These are phyloP conservation scores for Leptinotarsa texana DNA, from an alignment of 1,140 invertebrate genomes.

Conservation along the genomic window DNA sequence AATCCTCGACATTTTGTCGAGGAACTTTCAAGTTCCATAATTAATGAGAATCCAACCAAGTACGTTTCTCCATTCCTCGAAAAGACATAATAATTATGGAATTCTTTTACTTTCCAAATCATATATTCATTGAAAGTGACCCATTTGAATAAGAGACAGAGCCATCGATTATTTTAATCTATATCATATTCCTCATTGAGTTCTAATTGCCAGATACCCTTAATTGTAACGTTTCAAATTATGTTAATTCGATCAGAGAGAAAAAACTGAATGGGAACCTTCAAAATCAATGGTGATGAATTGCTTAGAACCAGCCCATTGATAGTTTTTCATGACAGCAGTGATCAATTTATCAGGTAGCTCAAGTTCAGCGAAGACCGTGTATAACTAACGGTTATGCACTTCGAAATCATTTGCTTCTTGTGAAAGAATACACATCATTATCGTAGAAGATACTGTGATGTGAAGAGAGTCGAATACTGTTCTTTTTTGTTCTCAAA, in stretches of 20 bases:
- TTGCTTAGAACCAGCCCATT: not conserved
- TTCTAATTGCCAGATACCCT: constrained; percentile 16
- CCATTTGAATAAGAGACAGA: not conserved
- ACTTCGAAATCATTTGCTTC: no score
- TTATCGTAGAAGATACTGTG: no score
- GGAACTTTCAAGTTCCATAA: not conserved
- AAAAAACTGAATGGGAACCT: not conserved
- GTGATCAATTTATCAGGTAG: constrained; percentile 3
- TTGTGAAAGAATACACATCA: no score
- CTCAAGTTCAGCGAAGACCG: not conserved
- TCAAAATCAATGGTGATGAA: not conserved
- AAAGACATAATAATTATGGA: not conserved
- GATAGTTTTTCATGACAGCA: not conserved
- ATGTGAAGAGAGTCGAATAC: no score
- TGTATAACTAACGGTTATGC: no score
- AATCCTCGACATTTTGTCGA: no score
- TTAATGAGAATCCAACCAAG: not conserved
- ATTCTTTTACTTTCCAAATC: not conserved
- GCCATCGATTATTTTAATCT: constrained; percentile 10
- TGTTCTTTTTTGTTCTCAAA: no score
- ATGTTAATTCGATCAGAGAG: not conserved
- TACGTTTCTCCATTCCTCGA: not conserved
- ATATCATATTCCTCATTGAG: constrained; percentile 17
- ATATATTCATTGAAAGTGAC: not conserved
- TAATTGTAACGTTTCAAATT: constrained; percentile 15